Evolutionary conservation across 1,140 invertebrate species (phyloP), one percentile per base, ranked within the genome.

Genomic region (Asbolus verrucosus): DNA sequence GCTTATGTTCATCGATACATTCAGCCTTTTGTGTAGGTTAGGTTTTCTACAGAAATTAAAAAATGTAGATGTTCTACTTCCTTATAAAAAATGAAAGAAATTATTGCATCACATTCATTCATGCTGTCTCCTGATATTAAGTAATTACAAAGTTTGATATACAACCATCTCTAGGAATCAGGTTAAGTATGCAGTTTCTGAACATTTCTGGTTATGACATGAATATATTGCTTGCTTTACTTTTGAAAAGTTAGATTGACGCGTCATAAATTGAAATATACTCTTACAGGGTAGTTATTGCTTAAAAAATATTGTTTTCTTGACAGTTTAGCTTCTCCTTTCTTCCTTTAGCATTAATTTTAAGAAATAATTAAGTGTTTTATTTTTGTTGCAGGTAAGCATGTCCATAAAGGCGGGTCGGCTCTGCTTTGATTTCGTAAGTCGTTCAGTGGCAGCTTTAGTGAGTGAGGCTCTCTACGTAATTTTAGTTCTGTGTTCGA

Each of bases 381-480:
- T n/a, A n/a, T n/a, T 54, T 54, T 54, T 54, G 46, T 54, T 54
- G 19, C 46, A 54, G 46, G 46, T 54, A 54, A 54, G 46, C 46
- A 27, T 50, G n/a, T n/a, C 15, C 5, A 18, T 14, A 21, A 14
- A 14, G 14, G 11, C 19, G n/a, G 11, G 8, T 62, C 13, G 24
- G 8, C 59, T 6, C 16, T 61, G 61, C 38, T 69, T 11, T n/a
- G n/a, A n/a, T n/a, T n/a, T n/a, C n/a, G 27, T 30, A 30, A 30
- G 27, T 30, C 27, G 27, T n/a, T n/a, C n/a, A n/a, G n/a, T n/a
- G 27, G 27, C 41, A 9, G 41, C 41, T 16, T 16, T n/a, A n/a
- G 14, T 54, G 46, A 54, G 11, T 14, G 19, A 19, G 46, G 46
- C 46, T 54, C 46, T 54, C 46, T 16, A n/a, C 21, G 21, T 9